Conservation (phyloP, 2,888 invertebrate genomes). For the Sesia bembeciformis region DNA sequence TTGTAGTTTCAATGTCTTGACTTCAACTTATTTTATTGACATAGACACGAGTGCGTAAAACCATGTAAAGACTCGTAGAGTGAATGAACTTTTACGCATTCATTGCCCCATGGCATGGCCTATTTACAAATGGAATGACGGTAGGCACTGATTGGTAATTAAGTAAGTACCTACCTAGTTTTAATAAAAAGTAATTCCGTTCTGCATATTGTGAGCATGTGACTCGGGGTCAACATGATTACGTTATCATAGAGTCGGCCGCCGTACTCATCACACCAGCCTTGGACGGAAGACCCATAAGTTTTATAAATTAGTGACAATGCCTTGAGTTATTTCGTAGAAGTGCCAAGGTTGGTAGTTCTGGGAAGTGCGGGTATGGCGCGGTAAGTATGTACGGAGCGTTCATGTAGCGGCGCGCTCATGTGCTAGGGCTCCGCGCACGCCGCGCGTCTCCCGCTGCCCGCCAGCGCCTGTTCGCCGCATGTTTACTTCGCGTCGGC, state of each 20-base stretch:
- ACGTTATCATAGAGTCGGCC: constrained; percentile 22
- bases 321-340: constrained; percentile 65
- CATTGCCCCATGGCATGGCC: no score
- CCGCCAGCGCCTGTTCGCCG: constrained; percentile 1
- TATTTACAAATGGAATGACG: no score
- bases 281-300: constrained; percentile 55
- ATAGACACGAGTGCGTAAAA: no score
- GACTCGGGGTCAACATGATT: constrained; percentile 36
- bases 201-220: not conserved
- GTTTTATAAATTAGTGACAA: constrained; percentile 69
- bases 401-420: constrained; percentile 6
- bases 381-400: constrained; percentile 13
- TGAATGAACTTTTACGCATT: no score
- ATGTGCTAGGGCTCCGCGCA: constrained; percentile 1
- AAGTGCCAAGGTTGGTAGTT: constrained; percentile 65
- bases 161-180: no score
- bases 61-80: no score
- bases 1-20: no score
- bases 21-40: no score
- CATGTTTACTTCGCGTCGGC: constrained; percentile 15
- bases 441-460: not conserved
- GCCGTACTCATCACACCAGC: constrained; percentile 26
- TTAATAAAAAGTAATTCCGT: no score
- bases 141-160: no score
- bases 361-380: constrained; percentile 51